Base-by-base conservation (phyloP, 2,888 invertebrate species). In the Cephus pulcher region DNA sequence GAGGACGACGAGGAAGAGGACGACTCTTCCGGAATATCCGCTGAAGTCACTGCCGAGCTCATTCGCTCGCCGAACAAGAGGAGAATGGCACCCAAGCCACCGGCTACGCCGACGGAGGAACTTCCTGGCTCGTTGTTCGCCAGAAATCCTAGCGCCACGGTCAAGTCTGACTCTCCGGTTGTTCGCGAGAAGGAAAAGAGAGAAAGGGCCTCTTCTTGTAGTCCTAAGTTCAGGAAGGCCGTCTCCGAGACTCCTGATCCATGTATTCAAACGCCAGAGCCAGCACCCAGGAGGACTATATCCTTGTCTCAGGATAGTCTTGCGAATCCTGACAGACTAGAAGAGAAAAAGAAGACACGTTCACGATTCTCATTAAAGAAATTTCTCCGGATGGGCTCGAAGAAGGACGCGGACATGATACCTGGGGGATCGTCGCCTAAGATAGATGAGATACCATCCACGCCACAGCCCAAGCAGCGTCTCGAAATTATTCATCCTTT, bases 401-500 rank as follows among this genome's bases (percentile, higher is more conserved):
- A 94, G 78, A 96, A 95, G 88, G 96, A 96, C 85, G 94, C 94
- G 79, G 95, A 95, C 87, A 84, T 91, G 84, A 85, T 88, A n/a
- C 71, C 77, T 1, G 89, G 92, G 0, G 90, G 92, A 81, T 91
- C 93, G 94, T 0, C 91, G 92, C 77, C 90, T 74, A 94, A 93
- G 87, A 88, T 89, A 75, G 94, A 94, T 82, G 94, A 94, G 80
- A 92, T 93, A 78, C 93, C 94, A 73, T 91, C 93, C 75, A 93
- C 93, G 33, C 94, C 94, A 11, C 94, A 94, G 86, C 94, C 94
- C 11, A 96, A 96, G 87, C 96, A 96, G 3, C 94, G 96, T 30
- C 93, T 97, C 34, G 96, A 97, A 80, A 97, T 97, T 84, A 97
- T 97, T 81, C 97, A 97, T 93, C 97, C 97, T 23, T 93, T 96